Conservation (phyloP, 1,140 invertebrate genomes). For the Leptinotarsa defecta region DNA sequence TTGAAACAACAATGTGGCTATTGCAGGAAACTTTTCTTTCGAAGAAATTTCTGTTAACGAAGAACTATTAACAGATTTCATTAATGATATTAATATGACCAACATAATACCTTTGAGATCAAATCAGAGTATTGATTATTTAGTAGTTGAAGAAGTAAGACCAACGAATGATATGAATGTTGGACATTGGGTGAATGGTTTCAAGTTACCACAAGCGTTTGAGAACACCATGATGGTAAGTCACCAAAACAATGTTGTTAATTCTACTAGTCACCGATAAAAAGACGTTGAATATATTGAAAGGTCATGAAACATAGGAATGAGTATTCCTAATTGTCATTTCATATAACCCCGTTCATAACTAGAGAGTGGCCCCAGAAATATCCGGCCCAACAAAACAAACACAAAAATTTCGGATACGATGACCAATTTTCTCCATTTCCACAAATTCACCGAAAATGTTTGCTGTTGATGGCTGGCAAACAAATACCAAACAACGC, state of each 20-base stretch:
- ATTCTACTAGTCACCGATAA: too few relatives aligned
- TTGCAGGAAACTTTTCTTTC: constrained; percentile 39
- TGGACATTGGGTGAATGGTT: constrained; percentile 44
- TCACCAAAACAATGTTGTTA: not conserved
- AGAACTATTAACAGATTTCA: constrained; percentile 37
- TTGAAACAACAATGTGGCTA: not conserved
- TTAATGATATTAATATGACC: constrained; percentile 48
- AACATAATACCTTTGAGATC: constrained; percentile 44
- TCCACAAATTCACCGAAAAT: too few relatives aligned
- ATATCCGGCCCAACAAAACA: too few relatives aligned
- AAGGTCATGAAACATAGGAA: too few relatives aligned
- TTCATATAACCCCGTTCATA: not conserved
- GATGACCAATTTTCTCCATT: too few relatives aligned
- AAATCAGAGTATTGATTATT: constrained; percentile 42
- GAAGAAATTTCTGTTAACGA: constrained; percentile 40
- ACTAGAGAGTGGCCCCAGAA: not conserved
- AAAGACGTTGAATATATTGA: too few relatives aligned
- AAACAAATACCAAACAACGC: too few relatives aligned
- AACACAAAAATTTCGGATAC: too few relatives aligned
- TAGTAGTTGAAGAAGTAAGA: constrained; percentile 31
- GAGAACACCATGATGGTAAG: constrained; percentile 48
- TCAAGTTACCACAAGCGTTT: constrained; percentile 43
- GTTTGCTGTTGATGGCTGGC: too few relatives aligned
- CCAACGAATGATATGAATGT: constrained; percentile 42
- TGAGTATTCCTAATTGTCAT: too few relatives aligned